phyloP scores from a whole-genome alignment of 2,113 vertebrate species.

The Halcyon malimbica region DNA sequence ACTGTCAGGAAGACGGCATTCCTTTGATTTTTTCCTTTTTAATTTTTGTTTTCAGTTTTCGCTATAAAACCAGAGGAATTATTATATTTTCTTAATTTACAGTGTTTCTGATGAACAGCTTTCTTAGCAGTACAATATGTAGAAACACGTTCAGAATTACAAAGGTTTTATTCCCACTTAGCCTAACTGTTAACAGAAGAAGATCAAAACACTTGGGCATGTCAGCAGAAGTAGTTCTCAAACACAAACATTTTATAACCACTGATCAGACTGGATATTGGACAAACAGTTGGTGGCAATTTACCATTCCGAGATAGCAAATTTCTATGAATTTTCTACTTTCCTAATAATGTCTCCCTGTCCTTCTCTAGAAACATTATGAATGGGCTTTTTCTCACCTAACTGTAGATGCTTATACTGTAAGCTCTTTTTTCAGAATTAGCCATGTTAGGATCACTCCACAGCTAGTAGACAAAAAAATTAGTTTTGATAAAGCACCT shows the following conservation, averaged over 20 bases:
- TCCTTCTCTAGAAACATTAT: background rate
- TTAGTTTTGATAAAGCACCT: background rate
- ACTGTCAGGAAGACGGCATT: background rate
- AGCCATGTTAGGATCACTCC: background rate
- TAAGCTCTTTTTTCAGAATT: background rate
- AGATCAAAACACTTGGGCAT: background rate
- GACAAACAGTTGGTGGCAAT: background rate
- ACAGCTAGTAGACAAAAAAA: background rate
- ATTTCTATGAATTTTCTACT: background rate
- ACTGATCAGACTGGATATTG: background rate
- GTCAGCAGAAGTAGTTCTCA: background rate
- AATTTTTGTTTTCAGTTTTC: background rate
- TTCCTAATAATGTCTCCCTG: background rate
- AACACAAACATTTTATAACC: background rate
- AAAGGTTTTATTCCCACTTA: background rate
- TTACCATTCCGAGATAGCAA: background rate
- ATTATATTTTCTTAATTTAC: background rate
- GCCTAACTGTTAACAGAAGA: background rate
- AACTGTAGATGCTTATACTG: background rate
- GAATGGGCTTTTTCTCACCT: background rate
- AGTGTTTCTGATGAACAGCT: background rate
- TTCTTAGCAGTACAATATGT: background rate
- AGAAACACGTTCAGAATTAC: background rate
- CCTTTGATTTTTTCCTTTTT: background rate
- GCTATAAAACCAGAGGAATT: background rate